phyloP scores from a whole-genome alignment of 2,113 vertebrate species.

The Antennarius striatus region DNA sequence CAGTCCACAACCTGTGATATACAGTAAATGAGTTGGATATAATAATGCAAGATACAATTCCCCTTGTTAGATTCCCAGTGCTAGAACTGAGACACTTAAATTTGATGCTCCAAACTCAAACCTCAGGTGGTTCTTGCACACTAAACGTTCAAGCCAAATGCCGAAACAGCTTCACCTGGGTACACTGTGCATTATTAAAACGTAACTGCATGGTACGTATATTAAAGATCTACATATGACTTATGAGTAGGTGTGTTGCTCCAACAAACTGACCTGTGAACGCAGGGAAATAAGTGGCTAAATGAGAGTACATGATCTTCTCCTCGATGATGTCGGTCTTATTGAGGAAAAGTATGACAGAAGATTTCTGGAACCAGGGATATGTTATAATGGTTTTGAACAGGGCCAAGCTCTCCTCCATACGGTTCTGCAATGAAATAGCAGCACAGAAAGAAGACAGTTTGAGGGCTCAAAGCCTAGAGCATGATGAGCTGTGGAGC shows the following conservation, averaged over 20 bases:
- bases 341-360: constrained; percentile 91
- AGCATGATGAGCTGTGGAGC: neutral
- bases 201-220: no score
- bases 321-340: constrained; percentile 91
- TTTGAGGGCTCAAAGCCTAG: neutral
- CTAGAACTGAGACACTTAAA: no score
- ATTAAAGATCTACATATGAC: no score
- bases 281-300: constrained; percentile 88
- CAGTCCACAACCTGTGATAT: no score
- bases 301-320: constrained; percentile 87
- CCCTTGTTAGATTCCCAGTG: no score
- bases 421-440: constrained; percentile 72
- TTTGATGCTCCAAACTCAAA: no score
- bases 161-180: no score
- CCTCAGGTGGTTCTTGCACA: no score
- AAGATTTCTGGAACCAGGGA: constrained; percentile 90
- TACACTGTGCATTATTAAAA: no score
- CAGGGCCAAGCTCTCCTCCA: constrained; percentile 88
- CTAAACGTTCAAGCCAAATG: no score
- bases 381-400: constrained; percentile 93
- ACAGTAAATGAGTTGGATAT: no score
- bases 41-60: no score
- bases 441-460: neutral
- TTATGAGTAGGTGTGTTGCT: neutral
- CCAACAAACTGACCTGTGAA: constrained; percentile 80